Conservation (phyloP, 2,888 invertebrate species). For the Carabus problematicus region DNA sequence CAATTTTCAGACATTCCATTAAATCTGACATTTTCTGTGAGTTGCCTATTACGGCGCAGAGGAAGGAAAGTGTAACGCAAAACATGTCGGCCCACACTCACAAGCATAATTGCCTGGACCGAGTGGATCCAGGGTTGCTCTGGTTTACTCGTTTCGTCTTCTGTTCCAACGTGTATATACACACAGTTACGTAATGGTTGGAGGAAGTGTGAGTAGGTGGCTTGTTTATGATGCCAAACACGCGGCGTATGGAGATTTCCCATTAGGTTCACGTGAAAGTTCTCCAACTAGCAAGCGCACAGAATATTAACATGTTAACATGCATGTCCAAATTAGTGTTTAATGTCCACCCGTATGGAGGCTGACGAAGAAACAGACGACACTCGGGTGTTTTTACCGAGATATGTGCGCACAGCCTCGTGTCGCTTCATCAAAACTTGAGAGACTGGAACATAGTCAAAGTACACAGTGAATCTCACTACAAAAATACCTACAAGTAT, state of each 20-base stretch:
- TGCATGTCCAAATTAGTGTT: slow-evolving; percentile 40
- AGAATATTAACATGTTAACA: slow-evolving; percentile 42
- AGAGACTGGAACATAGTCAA: too few species aligned
- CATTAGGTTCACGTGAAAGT: slow-evolving; percentile 41
- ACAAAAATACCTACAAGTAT: too few species aligned
- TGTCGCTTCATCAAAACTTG: too few species aligned
- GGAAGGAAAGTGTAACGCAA: slow-evolving; percentile 3
- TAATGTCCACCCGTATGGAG: slow-evolving; percentile 15
- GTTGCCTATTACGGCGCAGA: slow-evolving; percentile 14
- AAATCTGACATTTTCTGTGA: slow-evolving; percentile 24
- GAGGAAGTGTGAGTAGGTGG: neutral
- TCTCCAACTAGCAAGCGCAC: slow-evolving; percentile 34
- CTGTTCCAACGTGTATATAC: neutral
- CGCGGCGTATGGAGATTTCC: slow-evolving; percentile 40
- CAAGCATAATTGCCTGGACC: neutral
- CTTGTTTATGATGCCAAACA: slow-evolving; percentile 40
- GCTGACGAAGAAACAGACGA: too few species aligned
- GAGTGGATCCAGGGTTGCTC: neutral
- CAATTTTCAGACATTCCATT: slow-evolving; percentile 20
- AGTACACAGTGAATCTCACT: too few species aligned
- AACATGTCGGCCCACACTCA: neutral
- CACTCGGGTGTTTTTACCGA: too few species aligned
- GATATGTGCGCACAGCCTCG: too few species aligned
- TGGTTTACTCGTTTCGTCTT: neutral
- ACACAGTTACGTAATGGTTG: neutral